Evolutionary conservation across 2,113 vertebrate species (phyloP).

Genomic region (Crocuta crocuta): DNA sequence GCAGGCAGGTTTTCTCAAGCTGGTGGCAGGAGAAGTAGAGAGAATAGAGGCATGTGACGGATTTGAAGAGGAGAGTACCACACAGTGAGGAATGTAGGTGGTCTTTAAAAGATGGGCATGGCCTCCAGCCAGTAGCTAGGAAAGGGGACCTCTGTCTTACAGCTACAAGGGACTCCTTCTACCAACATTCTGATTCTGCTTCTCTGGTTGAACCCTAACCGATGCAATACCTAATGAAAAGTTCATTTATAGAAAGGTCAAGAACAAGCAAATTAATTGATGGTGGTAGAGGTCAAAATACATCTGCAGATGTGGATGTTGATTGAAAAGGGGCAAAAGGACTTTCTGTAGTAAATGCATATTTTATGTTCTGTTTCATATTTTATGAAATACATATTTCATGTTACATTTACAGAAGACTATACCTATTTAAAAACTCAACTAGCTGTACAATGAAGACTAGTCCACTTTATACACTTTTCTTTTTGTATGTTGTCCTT

Average conservation of each 20-base stretch:
- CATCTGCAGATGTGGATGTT: not conserved
- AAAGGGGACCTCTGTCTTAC: too few relatives aligned
- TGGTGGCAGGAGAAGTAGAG: not conserved
- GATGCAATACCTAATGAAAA: not conserved
- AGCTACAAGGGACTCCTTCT: not conserved
- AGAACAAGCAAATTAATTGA: not conserved
- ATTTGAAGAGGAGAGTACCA: not conserved
- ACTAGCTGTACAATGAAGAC: not conserved
- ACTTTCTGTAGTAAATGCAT: not conserved
- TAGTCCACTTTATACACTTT: not conserved
- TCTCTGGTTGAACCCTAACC: not conserved
- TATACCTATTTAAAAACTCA: not conserved
- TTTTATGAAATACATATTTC: too few relatives aligned
- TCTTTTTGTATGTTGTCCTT: not conserved
- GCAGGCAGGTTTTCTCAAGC: not conserved
- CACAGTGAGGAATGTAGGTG: not conserved
- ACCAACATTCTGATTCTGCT: too few relatives aligned
- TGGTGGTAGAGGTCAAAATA: not conserved
- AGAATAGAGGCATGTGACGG: not conserved
- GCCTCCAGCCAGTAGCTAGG: not conserved
- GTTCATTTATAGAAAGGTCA: not conserved
- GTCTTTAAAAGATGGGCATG: too few relatives aligned
- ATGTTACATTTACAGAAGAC: not conserved
- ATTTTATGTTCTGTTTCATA: not conserved
- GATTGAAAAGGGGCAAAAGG: not conserved